Conservation (phyloP, 2,113 vertebrate species). For the Colinus virginianus region DNA sequence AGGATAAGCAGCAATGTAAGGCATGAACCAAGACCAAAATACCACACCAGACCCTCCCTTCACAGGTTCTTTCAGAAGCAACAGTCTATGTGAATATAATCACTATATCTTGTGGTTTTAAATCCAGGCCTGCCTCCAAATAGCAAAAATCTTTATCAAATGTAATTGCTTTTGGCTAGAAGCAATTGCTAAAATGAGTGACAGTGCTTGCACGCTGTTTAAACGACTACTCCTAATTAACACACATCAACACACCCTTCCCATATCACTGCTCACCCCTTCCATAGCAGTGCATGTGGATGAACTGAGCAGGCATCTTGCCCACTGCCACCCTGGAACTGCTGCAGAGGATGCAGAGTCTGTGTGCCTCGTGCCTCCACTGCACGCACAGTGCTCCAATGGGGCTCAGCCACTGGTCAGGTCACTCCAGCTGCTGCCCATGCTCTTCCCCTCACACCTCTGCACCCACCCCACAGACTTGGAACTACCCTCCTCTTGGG, state of each 20-base stretch:
- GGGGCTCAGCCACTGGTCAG: accelerated
- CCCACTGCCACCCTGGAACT: not conserved
- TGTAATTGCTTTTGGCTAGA: not conserved
- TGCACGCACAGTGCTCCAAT: not conserved
- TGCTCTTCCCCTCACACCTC: not conserved
- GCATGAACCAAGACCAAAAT: not conserved
- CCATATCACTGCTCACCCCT: not conserved
- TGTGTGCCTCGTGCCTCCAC: too few species aligned
- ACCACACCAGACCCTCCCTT: not conserved
- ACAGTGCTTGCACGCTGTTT: not conserved
- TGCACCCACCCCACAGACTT: not conserved
- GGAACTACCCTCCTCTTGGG: not conserved
- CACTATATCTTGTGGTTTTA: not conserved
- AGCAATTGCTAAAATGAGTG: not conserved
- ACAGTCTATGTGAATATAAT: not conserved
- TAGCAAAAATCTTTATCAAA: not conserved
- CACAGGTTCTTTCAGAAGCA: not conserved
- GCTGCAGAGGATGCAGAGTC: not conserved
- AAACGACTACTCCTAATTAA: not conserved
- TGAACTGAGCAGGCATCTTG: not conserved
- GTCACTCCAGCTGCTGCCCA: not conserved
- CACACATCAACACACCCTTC: not conserved
- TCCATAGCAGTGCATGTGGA: accelerated
- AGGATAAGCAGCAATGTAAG: not conserved
- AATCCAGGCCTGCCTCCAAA: not conserved